phyloP scores from a whole-genome alignment of 2,797 vertebrate genomes.

The Anisognathus igniventris region DNA sequence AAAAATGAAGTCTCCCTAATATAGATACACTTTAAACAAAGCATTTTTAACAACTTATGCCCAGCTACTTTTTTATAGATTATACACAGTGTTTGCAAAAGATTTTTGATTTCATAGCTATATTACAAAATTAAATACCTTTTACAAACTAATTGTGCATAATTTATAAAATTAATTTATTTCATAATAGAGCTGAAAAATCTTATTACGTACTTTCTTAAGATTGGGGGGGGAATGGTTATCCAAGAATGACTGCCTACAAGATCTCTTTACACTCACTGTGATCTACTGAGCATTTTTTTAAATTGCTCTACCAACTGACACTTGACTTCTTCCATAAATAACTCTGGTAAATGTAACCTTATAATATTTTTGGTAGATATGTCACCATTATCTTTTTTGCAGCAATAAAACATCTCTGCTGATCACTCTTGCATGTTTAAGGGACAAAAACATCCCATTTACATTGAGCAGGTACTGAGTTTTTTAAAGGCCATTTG shows the following conservation, averaged over 20 bases:
- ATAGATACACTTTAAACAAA: background rate
- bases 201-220: background rate
- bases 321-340: background rate
- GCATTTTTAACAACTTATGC: background rate
- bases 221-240: background rate
- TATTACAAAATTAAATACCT: background rate
- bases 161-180: background rate
- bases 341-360: background rate
- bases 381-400: background rate
- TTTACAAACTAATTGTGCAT: background rate
- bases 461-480: background rate
- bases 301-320: background rate
- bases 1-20: background rate
- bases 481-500: background rate
- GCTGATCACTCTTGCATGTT: background rate
- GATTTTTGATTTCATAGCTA: background rate
- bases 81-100: background rate
- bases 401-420: background rate
- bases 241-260: background rate
- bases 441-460: background rate
- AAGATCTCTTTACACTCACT: background rate
- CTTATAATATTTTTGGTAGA: background rate
- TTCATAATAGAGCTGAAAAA: background rate
- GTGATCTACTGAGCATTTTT: background rate
- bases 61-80: background rate